These are phyloP conservation scores for Aphaenogaster ashmeadi DNA, from an alignment of 1,140 invertebrate species.

Conservation along the genomic window DNA sequence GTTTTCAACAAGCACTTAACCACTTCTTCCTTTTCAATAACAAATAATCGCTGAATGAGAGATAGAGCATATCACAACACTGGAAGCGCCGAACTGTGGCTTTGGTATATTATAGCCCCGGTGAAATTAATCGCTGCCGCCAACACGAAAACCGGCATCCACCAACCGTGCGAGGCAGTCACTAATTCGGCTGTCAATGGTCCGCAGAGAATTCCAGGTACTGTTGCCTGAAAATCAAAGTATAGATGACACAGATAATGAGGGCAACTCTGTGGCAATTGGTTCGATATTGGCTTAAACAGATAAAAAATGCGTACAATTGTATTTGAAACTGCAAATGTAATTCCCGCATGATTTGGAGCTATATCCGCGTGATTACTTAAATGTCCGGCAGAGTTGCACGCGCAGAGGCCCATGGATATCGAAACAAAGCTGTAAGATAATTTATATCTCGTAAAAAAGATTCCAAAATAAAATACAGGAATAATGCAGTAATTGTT, in stretches of 20 bases:
- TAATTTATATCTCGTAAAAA: constrained; percentile 19
- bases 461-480: not conserved
- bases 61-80: constrained; percentile 86
- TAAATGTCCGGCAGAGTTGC: constrained; percentile 93
- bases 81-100: constrained; percentile 92
- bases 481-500: not conserved
- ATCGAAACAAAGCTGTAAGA: constrained; percentile 90
- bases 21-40: not conserved
- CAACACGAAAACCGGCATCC: constrained; percentile 93
- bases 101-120: constrained; percentile 93
- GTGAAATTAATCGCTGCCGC: constrained; percentile 92
- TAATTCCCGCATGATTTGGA: constrained; percentile 93
- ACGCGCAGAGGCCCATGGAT: constrained; percentile 93
- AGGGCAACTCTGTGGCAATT: not conserved
- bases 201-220: constrained; percentile 93
- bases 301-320: constrained; percentile 87
- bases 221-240: constrained; percentile 89
- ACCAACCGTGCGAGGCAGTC: constrained; percentile 91
- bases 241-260: not conserved
- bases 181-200: constrained; percentile 93
- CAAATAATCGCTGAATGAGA: not conserved
- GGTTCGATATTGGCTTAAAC: not conserved
- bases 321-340: constrained; percentile 94
- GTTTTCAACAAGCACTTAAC: constrained; percentile 21
- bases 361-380: constrained; percentile 94